Evolutionary conservation across 2,888 invertebrate genomes (phyloP).

Genomic region (Adelognathus sp.): DNA sequence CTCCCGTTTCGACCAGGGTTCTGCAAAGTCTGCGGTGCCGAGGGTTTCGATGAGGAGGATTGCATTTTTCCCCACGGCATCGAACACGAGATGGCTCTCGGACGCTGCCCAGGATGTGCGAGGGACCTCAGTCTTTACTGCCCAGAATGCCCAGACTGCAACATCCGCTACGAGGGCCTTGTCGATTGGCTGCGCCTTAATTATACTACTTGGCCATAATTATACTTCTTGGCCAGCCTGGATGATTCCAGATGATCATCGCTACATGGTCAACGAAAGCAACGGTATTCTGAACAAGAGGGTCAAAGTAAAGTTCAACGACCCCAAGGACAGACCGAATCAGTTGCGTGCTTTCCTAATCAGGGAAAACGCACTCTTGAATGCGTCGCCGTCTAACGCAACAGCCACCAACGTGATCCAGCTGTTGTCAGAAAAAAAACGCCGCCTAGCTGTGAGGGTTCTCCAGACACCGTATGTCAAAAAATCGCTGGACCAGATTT

Average conservation of each 20-base stretch:
- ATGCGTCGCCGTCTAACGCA: not conserved
- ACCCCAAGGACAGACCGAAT: conserved; percentile 6
- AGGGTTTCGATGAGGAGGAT: conserved; percentile 15
- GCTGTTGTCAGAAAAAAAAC: not conserved
- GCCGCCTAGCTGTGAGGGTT: not conserved
- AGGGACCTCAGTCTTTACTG: conserved; percentile 15
- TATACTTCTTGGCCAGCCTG: conserved; percentile 28
- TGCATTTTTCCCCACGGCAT: conserved; percentile 44
- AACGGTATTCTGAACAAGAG: not conserved
- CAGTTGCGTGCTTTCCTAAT: conserved; percentile 4
- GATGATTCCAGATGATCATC: conserved; percentile 17
- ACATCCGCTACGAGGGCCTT: conserved; percentile 8
- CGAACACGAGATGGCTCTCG: conserved; percentile 36
- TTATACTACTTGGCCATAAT: conserved; percentile 28
- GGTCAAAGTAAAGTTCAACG: conserved; percentile 13
- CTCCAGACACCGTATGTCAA: not conserved
- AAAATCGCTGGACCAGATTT: not conserved
- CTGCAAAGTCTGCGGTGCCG: conserved; percentile 21
- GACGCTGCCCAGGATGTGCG: conserved; percentile 29
- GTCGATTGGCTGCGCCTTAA: conserved; percentile 26
- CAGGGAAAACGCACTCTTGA: not conserved
- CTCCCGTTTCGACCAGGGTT: conserved; percentile 35
- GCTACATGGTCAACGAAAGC: conserved; percentile 5
- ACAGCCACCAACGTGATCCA: not conserved
- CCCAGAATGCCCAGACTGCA: conserved; percentile 44